Evolutionary conservation across 1,140 invertebrate species (phyloP), one percentile per base, ranked within the genome.

Genomic region (Agrypnia vestita): DNA sequence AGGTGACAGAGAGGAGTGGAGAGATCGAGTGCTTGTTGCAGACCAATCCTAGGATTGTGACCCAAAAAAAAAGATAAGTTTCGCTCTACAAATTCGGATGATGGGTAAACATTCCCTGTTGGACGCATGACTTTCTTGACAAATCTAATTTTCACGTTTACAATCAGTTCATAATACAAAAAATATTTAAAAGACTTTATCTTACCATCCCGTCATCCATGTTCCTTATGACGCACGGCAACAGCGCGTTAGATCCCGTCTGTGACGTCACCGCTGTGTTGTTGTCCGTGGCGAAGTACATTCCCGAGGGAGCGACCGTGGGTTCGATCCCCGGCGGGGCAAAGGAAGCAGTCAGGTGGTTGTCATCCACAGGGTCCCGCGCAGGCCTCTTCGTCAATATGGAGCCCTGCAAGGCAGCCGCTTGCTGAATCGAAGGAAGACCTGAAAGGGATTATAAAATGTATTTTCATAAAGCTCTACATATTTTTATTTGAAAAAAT

Each of bases 181-280:
- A 35, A 35, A 35, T 35, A 6, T 35, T 35, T 35, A 35, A n/a
- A 55, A 78, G 0, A 10, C n/a, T 3, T 64, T 6, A 84, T 91
- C 95, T 95, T 88, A 96, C 95, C 90, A 95, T 93, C 84, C 95
- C 95, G 85, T 96, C 95, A 64, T 95, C 95, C 82, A 96, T 94
- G 86, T 96, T 95, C 84, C 93, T 93, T 44, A 96, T 94, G 62
- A 95, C 91, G 87, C 95, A 96, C 11, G 95, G 95, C 49, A 97
- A 88, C 35, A 95, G 90, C 3, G 95, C 95, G 3, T 94, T 95
- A 62, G 94, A 95, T 12, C 94, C 95, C 55, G 93, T 95, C 88
- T 97, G 95, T 76, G 95, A 94, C 21, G 92, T 94, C 79, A 96
- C 91, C 44, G 93, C 88, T 0, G 94, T 96, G 75, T 94, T 95